These are phyloP conservation scores for Bagarius yarrelli DNA, from an alignment of 2,113 vertebrate genomes.

Conservation along the genomic window DNA sequence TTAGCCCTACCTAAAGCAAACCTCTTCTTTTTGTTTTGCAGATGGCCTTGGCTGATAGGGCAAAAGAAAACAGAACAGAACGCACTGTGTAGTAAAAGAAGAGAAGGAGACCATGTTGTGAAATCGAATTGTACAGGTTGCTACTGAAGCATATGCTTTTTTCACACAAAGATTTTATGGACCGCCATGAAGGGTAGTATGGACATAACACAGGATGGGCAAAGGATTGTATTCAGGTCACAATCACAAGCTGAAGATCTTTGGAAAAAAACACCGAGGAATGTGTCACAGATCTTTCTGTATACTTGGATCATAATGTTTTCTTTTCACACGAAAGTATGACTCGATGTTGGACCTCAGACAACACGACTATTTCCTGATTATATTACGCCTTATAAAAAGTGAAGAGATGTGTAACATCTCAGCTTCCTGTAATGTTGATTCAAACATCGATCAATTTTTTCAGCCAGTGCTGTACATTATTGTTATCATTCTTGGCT, in stretches of 20 bases:
- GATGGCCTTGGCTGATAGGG: constrained; percentile 45
- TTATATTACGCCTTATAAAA: constrained; percentile 34
- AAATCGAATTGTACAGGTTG: constrained; percentile 6
- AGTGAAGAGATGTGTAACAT: constrained; percentile 81
- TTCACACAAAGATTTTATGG: constrained; percentile 11
- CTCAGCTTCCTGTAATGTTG: constrained; percentile 79
- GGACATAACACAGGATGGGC: constrained; percentile 37
- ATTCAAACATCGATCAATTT: constrained; percentile 85
- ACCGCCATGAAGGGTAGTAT: constrained; percentile 37
- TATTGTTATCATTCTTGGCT: constrained; percentile 82
- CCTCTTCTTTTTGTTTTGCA: constrained; percentile 44
- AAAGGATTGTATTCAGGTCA: constrained; percentile 13
- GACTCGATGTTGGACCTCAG: constrained; percentile 31
- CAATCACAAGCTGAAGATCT: constrained; percentile 26
- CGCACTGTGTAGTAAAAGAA: constrained; percentile 28
- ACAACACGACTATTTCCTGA: constrained; percentile 20
- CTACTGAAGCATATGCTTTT: constrained; percentile 20
- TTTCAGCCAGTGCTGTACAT: constrained; percentile 88
- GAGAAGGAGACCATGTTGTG: constrained; percentile 24
- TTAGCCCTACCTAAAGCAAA: constrained; percentile 1
- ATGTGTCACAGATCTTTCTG: constrained; percentile 9
- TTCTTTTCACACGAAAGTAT: constrained; percentile 22
- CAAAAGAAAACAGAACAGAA: constrained; percentile 28
- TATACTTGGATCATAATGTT: background rate
- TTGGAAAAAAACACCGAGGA: background rate